These are phyloP conservation scores for Aplochiton taeniatus DNA, from an alignment of 2,797 vertebrate species.

Conservation along the genomic window DNA sequence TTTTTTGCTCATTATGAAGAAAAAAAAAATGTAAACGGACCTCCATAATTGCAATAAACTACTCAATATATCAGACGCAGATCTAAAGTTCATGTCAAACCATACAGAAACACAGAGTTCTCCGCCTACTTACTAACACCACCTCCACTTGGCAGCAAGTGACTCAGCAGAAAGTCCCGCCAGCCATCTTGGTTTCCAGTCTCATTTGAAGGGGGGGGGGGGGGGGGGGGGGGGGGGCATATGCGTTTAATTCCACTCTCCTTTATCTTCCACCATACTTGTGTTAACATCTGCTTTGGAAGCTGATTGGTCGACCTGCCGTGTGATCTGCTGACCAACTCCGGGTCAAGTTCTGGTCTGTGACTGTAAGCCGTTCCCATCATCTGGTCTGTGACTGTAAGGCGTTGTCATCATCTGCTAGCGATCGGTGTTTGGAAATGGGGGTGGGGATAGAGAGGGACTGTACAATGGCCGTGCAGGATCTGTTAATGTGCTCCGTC, in stretches of 20 bases:
- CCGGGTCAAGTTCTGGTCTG: not conserved
- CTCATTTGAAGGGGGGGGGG: too few species aligned
- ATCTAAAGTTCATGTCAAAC: not conserved
- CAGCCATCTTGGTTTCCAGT: conserved; percentile 12
- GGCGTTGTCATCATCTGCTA: too few species aligned
- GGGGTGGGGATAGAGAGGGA: not conserved
- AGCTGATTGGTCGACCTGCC: not conserved
- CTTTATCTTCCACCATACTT: conserved; percentile 11
- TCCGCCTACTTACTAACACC: conserved; percentile 8
- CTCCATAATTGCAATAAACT: too few species aligned
- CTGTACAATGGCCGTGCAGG: too few species aligned
- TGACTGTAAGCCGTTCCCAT: not conserved
- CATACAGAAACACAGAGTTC: not conserved
- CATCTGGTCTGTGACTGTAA: not conserved
- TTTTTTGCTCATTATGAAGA: too few species aligned
- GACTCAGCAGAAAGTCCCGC: conserved; percentile 20
- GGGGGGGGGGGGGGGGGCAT: too few species aligned
- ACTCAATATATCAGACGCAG: too few species aligned
- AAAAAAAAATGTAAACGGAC: too few species aligned
- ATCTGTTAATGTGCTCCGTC: not conserved
- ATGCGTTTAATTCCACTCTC: conserved; percentile 8
- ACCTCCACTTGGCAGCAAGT: conserved; percentile 3
- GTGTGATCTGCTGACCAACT: not conserved
- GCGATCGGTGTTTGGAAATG: conserved; percentile 39
- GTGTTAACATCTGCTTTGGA: not conserved